These are phyloP conservation scores for Tillus elongatus DNA, from an alignment of 2,888 invertebrate genomes.

Conservation along the genomic window DNA sequence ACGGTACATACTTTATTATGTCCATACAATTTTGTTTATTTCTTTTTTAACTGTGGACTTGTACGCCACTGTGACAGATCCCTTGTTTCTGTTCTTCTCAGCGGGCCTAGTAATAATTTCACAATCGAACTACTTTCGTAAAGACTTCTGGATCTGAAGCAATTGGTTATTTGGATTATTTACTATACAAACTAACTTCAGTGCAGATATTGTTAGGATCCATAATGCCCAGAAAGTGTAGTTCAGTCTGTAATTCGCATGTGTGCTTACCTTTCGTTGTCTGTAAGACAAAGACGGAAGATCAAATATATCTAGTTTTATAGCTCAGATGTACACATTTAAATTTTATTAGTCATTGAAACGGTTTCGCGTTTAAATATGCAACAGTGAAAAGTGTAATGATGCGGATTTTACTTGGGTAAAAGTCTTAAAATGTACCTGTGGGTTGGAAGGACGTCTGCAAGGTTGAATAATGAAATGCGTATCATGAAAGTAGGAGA, in stretches of 20 bases:
- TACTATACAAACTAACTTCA: neutral
- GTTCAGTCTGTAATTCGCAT: neutral
- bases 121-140: slow-evolving; percentile 2
- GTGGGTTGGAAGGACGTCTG: no score
- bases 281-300: slow-evolving; percentile 1
- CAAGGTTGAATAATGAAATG: no score
- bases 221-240: neutral
- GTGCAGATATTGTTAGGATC: neutral
- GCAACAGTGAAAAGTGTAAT: no score
- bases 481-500: no score
- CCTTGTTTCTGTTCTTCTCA: neutral
- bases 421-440: no score
- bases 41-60: neutral
- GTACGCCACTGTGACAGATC: slow-evolving; percentile 3
- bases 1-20: no score
- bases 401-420: no score
- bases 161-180: neutral
- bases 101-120: neutral
- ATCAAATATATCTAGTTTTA: neutral
- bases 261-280: neutral
- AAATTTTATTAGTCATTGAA: neutral
- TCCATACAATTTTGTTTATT: no score
- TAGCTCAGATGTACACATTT: slow-evolving; percentile 3
- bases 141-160: neutral
- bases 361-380: no score